Evolutionary conservation across 1,140 invertebrate genomes (phyloP).

Genomic region (Thereuonema tuberculata): DNA sequence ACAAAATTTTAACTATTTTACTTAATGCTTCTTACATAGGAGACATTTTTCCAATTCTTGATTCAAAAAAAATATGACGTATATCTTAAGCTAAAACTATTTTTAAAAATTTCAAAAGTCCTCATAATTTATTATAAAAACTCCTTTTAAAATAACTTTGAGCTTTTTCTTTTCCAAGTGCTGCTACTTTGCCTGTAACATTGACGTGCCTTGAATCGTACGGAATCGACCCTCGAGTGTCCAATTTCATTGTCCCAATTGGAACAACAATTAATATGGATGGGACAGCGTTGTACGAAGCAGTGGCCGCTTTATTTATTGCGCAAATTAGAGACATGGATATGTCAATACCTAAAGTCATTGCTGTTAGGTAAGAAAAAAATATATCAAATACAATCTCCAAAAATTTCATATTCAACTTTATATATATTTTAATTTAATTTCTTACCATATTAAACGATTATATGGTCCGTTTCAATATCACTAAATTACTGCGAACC

Average conservation of each 20-base stretch:
- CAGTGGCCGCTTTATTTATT: slow-evolving; percentile 88
- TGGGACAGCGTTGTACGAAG: slow-evolving; percentile 87
- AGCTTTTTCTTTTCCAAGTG: slow-evolving; percentile 35
- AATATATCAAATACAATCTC: slow-evolving; percentile 23
- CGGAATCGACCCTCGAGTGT: slow-evolving; percentile 44
- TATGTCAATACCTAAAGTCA: slow-evolving; percentile 61
- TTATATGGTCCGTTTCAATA: neutral
- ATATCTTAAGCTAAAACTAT: too few species aligned
- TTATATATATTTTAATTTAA: too few species aligned
- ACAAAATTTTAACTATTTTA: too few species aligned
- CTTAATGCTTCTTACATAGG: too few species aligned
- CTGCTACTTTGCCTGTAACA: slow-evolving; percentile 47
- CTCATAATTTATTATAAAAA: too few species aligned
- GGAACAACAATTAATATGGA: slow-evolving; percentile 65
- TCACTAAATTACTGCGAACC: too few species aligned
- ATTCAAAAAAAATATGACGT: too few species aligned
- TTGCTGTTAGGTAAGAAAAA: slow-evolving; percentile 67
- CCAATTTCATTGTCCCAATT: slow-evolving; percentile 47
- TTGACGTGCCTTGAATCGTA: slow-evolving; percentile 47
- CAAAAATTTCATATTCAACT: too few species aligned
- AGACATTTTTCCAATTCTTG: too few species aligned
- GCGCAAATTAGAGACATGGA: slow-evolving; percentile 66
- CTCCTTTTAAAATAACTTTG: too few species aligned
- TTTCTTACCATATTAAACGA: too few species aligned
- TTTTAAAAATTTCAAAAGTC: too few species aligned